Percentiles rank a stretch among this genome's conserved stretches.
phyloP scores from a whole-genome alignment of 92 coral and sea anemone genomes.

The Parazoanthus swiftii region DNA sequence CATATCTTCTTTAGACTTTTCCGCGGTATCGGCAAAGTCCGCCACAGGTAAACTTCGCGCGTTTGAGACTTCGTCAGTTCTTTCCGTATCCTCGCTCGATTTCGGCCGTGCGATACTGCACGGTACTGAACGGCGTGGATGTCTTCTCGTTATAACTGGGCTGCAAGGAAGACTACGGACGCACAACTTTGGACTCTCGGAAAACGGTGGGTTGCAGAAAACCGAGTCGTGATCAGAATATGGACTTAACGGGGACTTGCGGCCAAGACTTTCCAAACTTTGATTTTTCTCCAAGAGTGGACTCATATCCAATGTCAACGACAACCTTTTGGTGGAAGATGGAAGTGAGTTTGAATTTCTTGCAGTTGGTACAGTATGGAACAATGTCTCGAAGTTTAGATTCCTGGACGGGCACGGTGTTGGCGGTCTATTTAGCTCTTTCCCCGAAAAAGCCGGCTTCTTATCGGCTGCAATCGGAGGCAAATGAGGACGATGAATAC shows the following conservation, averaged over 20 bases:
- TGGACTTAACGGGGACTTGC: background rate
- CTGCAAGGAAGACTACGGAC: slow-evolving; percentile 55
- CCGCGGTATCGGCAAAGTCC: slow-evolving; percentile 1
- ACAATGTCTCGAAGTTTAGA: slow-evolving; percentile 10
- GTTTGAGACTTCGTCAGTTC: background rate
- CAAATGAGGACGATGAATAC: background rate
- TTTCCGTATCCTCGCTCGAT: slow-evolving; percentile 3
- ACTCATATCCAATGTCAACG: slow-evolving; percentile 33
- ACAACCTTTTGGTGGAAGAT: slow-evolving; percentile 20
- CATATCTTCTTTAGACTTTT: slow-evolving; percentile 49
- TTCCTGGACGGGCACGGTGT: slow-evolving; percentile 5
- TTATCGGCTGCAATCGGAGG: slow-evolving; percentile 31
- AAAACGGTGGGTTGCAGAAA: slow-evolving; percentile 4
- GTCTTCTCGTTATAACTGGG: slow-evolving; percentile 32
- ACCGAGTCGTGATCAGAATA: slow-evolving; percentile 31
- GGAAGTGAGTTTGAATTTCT: slow-evolving; percentile 43
- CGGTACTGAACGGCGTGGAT: slow-evolving; percentile 24
- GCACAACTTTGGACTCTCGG: slow-evolving; percentile 50
- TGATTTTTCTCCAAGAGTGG: slow-evolving; percentile 29
- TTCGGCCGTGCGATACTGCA: background rate
- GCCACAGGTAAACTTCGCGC: background rate
- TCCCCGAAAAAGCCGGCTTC: background rate
- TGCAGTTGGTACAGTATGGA: background rate
- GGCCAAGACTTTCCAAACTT: slow-evolving; percentile 27
- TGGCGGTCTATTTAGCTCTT: background rate